Evolutionary conservation across 2,797 vertebrate species (phyloP), one percentile per base, ranked within the genome.

Genomic region (Silurus aristotelis): DNA sequence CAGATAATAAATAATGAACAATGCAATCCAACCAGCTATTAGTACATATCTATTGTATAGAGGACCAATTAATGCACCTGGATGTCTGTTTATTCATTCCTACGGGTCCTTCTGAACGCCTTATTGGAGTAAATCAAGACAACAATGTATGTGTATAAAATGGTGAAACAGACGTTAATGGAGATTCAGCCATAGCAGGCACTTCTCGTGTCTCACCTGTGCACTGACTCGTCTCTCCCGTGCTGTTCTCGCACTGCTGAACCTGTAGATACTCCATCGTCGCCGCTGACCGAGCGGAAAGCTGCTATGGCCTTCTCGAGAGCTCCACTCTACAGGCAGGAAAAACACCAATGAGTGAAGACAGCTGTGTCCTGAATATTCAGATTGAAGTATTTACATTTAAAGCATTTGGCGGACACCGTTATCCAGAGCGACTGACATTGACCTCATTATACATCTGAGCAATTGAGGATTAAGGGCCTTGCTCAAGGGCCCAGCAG

Each of bases 181-280:
- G 10, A 61, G 60, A 46, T 25, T 46, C 6, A 46, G 6, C 63
- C 5, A 0, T 7, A 63, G 58, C 3, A n/a, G 14, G 10, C 43
- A 6, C 38, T n/a, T 60, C 27, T n/a, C 2, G 2, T 7, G 8
- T 22, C 91, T 88, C 77, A 97, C 96, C 93, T 94, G 94, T 98
- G 95, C 38, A 97, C 84, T 0, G 97, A 98, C 84, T 98, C 97
- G 7, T 98, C 96, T 17, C 78, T 95, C 56, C 97, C 96, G 0
- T 98, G 97, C 85, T 98, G 97, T 66, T 97, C 93, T 27, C 95
- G 89, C 80, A 96, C 94, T 0, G 92, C 91, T 0, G 87, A 25
- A 0, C 94, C 93, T 1, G 94, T 89, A 5, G 96, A 96, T 52
- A 98, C 90, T 0, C 94, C 93, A 2, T 95, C 83, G 0, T 89